Evolutionary conservation across 2,888 invertebrate species (phyloP).

Genomic region (Leptopilina syphax): DNA sequence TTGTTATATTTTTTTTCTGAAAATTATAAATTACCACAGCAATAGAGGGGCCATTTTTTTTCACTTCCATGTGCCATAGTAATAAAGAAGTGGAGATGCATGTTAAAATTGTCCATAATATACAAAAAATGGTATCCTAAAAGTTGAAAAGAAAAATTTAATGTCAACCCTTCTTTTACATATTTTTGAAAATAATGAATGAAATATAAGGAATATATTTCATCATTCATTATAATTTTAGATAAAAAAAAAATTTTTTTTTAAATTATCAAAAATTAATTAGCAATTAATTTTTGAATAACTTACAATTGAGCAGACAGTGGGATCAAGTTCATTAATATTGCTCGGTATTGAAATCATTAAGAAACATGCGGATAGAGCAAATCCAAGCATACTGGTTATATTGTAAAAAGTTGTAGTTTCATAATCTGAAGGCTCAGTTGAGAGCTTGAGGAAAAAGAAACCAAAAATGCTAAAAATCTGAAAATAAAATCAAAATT

Average conservation of each 20-base stretch:
- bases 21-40: background rate
- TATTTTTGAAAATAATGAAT: too few species aligned
- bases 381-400: conserved; percentile 35
- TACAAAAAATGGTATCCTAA: conserved; percentile 8
- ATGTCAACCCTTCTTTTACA: background rate
- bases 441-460: conserved; percentile 27
- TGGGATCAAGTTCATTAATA: conserved; percentile 27
- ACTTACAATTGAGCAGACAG: conserved; percentile 30
- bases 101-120: conserved; percentile 15
- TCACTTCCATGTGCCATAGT: conserved; percentile 23
- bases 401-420: conserved; percentile 35
- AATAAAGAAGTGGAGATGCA: conserved; percentile 7
- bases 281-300: background rate
- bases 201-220: too few species aligned
- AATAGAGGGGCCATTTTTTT: conserved; percentile 26
- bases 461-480: conserved; percentile 36
- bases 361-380: conserved; percentile 24
- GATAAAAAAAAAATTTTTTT: background rate
- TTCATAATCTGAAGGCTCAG: conserved; percentile 21
- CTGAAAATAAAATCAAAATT: background rate
- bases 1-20: background rate
- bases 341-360: conserved; percentile 24
- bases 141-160: background rate
- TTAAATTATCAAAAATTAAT: background rate
- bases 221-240: too few species aligned